phyloP scores from a whole-genome alignment of 2,113 vertebrate species.

The Pterocles gutturalis region DNA sequence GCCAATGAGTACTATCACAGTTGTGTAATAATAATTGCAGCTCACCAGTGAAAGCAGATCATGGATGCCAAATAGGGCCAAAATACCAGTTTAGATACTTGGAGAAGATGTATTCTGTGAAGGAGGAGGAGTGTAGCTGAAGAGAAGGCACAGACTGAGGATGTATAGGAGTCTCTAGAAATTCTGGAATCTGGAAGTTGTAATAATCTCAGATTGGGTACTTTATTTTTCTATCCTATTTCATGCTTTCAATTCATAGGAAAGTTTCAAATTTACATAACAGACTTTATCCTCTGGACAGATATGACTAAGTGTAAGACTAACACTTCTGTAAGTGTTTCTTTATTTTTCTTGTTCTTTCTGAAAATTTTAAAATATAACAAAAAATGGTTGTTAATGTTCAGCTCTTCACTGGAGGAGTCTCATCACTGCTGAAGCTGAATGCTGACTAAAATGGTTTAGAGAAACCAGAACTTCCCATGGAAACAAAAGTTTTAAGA shows the following conservation, averaged over 20 bases:
- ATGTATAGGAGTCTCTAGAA: neutral
- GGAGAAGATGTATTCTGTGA: neutral
- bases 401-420: neutral
- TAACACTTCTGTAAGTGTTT: neutral
- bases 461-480: neutral
- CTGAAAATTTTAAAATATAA: neutral
- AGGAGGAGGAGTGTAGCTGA: neutral
- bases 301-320: neutral
- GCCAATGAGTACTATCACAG: neutral
- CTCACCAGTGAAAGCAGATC: neutral
- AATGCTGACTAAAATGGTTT: neutral
- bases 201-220: neutral
- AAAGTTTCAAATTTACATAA: neutral
- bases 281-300: neutral
- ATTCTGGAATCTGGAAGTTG: neutral
- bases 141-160: neutral
- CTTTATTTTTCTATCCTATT: neutral
- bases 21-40: neutral
- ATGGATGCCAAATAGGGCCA: no score
- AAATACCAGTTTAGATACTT: neutral
- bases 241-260: neutral
- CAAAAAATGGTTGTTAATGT: neutral
- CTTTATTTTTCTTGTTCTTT: neutral
- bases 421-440: neutral
- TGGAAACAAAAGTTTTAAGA: neutral